These are phyloP conservation scores for Pimpla rufipes DNA, from an alignment of 2,888 invertebrate species.

Conservation along the genomic window DNA sequence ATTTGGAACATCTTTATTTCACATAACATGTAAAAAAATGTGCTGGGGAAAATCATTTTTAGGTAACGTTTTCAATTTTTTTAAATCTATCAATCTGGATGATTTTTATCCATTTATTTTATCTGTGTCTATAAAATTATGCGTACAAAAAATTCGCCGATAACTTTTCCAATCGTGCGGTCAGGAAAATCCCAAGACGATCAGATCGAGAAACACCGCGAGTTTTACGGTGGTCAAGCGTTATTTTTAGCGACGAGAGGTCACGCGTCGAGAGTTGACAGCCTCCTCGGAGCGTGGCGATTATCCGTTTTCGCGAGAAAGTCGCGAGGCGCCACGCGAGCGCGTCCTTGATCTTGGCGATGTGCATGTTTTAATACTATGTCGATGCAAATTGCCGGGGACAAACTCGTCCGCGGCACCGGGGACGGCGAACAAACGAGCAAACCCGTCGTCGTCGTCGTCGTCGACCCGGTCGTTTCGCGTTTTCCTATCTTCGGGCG, in stretches of 20 bases:
- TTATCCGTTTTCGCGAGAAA: slow-evolving; percentile 23
- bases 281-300: background rate
- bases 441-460: slow-evolving; percentile 59
- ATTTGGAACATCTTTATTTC: no score
- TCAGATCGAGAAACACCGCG: background rate
- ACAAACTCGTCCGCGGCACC: slow-evolving; percentile 53
- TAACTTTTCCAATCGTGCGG: no score
- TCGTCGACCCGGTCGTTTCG: slow-evolving; percentile 39
- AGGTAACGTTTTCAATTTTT: no score
- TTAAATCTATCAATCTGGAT: no score
- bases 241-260: background rate
- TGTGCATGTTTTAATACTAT: slow-evolving; percentile 47
- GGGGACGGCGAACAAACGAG: slow-evolving; percentile 65
- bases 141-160: no score
- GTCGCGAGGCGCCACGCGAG: slow-evolving; percentile 21
- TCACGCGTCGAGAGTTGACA: background rate
- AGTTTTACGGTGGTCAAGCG: background rate
- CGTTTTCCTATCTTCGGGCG: slow-evolving; percentile 55
- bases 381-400: slow-evolving; percentile 64
- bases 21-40: no score
- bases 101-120: no score
- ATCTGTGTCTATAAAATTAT: no score
- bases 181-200: no score
- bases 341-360: slow-evolving; percentile 49
- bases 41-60: no score